Conservation (phyloP, 2,113 vertebrate species). For the Bos indicus region DNA sequence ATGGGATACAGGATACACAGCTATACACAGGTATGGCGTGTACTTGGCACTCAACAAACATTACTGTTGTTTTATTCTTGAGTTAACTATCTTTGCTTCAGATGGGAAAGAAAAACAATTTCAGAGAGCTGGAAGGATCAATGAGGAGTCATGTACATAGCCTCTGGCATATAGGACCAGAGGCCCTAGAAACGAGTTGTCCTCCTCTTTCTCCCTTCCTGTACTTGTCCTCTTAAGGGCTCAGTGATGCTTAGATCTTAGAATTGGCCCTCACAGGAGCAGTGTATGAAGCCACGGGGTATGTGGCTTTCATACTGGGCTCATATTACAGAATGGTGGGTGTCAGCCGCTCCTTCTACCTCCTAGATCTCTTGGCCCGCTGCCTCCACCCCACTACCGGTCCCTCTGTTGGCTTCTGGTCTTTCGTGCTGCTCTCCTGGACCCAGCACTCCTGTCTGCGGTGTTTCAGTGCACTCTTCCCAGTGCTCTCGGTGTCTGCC, state of each 20-base stretch:
- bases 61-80: neutral
- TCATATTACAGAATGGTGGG: neutral
- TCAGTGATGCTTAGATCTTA: neutral
- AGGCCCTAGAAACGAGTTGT: neutral
- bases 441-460: neutral
- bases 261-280: neutral
- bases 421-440: neutral
- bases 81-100: neutral
- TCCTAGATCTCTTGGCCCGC: neutral
- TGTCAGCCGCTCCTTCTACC: neutral
- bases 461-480: neutral
- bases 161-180: neutral
- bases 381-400: accelerated
- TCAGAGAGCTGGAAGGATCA: neutral
- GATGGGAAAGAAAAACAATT: neutral
- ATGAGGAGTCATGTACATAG: neutral
- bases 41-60: neutral
- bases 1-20: neutral
- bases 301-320: neutral
- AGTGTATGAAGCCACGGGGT: neutral
- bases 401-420: neutral
- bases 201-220: neutral
- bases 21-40: too few relatives aligned
- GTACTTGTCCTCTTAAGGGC: neutral
- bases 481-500: neutral